These are phyloP conservation scores for Cottoperca gobio DNA, from an alignment of 2,797 vertebrate species.

Conservation along the genomic window DNA sequence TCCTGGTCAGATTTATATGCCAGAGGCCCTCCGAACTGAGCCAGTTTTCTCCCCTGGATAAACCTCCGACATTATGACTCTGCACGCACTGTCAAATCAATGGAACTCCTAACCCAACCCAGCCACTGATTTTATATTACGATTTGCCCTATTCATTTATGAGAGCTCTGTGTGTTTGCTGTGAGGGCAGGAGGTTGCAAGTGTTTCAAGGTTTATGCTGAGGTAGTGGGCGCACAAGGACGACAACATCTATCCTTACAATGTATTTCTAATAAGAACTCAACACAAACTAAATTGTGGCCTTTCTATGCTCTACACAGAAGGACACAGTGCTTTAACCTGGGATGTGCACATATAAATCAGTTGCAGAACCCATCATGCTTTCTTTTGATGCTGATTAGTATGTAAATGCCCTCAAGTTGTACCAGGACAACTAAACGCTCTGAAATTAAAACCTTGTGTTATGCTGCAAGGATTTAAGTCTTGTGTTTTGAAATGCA, in stretches of 20 bases:
- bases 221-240: slow-evolving; percentile 6
- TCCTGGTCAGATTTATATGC: slow-evolving; percentile 39
- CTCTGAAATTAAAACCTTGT: slow-evolving; percentile 71
- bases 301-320: background rate
- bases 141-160: slow-evolving; percentile 36
- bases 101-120: slow-evolving; percentile 22
- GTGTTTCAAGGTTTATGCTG: slow-evolving; percentile 25
- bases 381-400: slow-evolving; percentile 75
- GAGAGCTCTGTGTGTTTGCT: slow-evolving; percentile 24
- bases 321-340: slow-evolving; percentile 16
- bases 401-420: slow-evolving; percentile 63
- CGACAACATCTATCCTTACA: slow-evolving; percentile 14
- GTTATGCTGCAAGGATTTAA: slow-evolving; percentile 54
- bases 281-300: slow-evolving; percentile 4
- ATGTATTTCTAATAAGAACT: background rate
- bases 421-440: slow-evolving; percentile 53
- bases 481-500: slow-evolving; percentile 61
- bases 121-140: slow-evolving; percentile 47
- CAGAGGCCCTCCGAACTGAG: slow-evolving; percentile 35
- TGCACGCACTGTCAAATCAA: slow-evolving; percentile 44
- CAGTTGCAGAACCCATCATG: slow-evolving; percentile 51
- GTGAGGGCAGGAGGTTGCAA: slow-evolving; percentile 8
- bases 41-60: slow-evolving; percentile 34
- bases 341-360: slow-evolving; percentile 50
- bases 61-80: slow-evolving; percentile 53